A percentile compares a stretch with the other conserved stretches of the same genome.
Evolutionary conservation across 2,888 invertebrate species (phyloP).

Genomic region (Dryobotodes eremita): DNA sequence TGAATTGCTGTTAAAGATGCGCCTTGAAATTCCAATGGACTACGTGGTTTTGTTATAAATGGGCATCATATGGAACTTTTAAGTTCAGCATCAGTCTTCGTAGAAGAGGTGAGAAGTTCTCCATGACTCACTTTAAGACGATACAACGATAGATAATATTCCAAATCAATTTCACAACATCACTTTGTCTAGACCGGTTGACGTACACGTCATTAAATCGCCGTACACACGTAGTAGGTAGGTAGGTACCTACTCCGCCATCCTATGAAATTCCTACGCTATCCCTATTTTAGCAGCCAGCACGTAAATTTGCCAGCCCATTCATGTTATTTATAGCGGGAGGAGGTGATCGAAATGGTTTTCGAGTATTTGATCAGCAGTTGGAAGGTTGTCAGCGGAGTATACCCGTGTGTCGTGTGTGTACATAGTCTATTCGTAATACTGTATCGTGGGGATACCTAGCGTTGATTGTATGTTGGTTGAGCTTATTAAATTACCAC

Average conservation of each 20-base stretch:
- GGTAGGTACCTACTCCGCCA: background rate
- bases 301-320: constrained; percentile 52
- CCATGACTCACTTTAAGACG: background rate
- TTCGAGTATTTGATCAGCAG: constrained; percentile 41
- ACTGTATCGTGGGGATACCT: background rate
- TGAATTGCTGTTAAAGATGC: background rate
- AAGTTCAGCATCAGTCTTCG: background rate
- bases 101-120: background rate
- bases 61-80: background rate
- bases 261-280: constrained; percentile 32
- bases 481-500: background rate
- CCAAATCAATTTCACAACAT: constrained; percentile 8
- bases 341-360: constrained; percentile 41
- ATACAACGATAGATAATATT: background rate
- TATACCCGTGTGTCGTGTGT: background rate
- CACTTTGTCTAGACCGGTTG: constrained; percentile 32
- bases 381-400: constrained; percentile 15
- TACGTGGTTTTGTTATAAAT: background rate
- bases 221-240: background rate
- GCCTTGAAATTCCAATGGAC: background rate
- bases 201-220: constrained; percentile 9
- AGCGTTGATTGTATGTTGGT: background rate
- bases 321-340: constrained; percentile 56
- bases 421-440: background rate
- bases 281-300: constrained; percentile 31